A percentile compares a stretch with the other conserved stretches of the same genome.
Conservation (phyloP, 2,797 vertebrate species). For the Myotis planiceps region DNA sequence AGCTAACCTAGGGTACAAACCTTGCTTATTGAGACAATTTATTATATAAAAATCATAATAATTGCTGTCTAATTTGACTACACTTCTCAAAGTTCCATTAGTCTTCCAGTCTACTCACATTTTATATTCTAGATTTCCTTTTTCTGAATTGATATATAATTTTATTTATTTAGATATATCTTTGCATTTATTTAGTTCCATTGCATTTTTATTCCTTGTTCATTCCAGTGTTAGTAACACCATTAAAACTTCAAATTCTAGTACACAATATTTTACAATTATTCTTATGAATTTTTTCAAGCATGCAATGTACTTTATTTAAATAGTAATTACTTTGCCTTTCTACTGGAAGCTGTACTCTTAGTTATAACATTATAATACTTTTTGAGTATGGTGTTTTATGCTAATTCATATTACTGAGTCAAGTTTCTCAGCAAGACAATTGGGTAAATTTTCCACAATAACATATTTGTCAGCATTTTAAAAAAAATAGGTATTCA, state of each 20-base stretch:
- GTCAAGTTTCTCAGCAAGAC: background rate
- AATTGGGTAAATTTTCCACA: background rate
- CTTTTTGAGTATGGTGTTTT: background rate
- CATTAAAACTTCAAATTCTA: background rate
- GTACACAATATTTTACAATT: background rate
- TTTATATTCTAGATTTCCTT: background rate
- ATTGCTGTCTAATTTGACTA: background rate
- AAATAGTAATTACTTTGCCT: background rate
- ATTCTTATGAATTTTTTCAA: background rate
- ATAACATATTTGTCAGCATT: background rate
- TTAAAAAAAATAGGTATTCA: background rate
- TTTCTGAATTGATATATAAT: conserved; percentile 4
- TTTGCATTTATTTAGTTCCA: background rate
- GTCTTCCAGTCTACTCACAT: background rate
- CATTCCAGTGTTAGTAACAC: background rate
- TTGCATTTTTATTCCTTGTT: background rate
- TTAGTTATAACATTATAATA: background rate
- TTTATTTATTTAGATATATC: background rate
- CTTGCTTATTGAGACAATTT: background rate
- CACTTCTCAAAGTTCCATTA: background rate
- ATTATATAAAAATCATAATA: background rate
- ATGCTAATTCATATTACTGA: background rate
- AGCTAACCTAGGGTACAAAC: background rate
- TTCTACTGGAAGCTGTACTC: background rate
- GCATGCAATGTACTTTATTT: background rate